Evolutionary conservation across 2,113 vertebrate genomes (phyloP).

Genomic region (Anguilla japonica): DNA sequence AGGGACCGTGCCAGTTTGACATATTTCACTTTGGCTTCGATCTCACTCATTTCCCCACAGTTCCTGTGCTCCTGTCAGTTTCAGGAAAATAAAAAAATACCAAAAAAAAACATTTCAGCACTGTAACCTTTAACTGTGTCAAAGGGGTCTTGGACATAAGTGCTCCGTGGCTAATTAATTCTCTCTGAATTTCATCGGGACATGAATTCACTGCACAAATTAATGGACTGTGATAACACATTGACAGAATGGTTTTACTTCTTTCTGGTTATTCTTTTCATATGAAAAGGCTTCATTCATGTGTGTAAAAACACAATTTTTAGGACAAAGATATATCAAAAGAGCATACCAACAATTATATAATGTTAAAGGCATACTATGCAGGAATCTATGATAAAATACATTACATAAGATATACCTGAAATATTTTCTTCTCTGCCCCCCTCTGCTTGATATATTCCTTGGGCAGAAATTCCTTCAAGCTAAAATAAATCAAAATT

Average conservation of each 20-base stretch:
- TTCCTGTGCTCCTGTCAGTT: conserved; percentile 87
- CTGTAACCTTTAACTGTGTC: not conserved
- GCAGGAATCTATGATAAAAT: not conserved
- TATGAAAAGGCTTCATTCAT: not conserved
- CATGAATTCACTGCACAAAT: not conserved
- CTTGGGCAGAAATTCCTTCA: conserved; percentile 79
- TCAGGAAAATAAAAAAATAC: conserved; percentile 28
- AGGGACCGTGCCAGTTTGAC: conserved; percentile 94
- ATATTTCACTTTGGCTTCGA: conserved; percentile 98
- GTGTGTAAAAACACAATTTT: not conserved
- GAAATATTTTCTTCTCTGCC: conserved; percentile 78
- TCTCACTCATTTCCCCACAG: conserved; percentile 95
- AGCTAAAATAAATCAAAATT: conserved; percentile 60
- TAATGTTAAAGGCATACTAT: conserved; percentile 14
- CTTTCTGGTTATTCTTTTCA: not conserved
- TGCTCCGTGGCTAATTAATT: not conserved
- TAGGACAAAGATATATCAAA: not conserved
- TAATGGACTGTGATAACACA: not conserved
- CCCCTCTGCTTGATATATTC: conserved; percentile 79
- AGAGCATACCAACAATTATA: not conserved
- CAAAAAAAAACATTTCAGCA: not conserved
- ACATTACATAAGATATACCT: conserved; percentile 54
- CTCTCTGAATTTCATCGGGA: not conserved
- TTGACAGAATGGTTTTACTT: not conserved
- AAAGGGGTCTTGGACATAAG: not conserved